These are phyloP conservation scores for Pluvialis apricaria DNA, from an alignment of 2,113 vertebrate species.

Conservation along the genomic window DNA sequence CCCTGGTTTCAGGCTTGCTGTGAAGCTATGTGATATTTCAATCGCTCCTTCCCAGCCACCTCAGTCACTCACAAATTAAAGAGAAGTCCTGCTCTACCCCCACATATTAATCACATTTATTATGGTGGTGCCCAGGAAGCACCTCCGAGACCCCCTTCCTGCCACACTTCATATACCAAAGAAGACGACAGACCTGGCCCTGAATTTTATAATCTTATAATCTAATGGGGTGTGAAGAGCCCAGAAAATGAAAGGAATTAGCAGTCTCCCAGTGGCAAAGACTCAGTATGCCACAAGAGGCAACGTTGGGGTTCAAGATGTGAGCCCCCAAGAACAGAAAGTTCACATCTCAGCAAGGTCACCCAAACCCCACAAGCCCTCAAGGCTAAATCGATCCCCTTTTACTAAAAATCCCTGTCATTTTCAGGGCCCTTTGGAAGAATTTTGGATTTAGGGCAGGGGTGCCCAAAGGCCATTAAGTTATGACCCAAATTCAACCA, in stretches of 20 bases:
- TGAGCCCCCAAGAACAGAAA: background rate
- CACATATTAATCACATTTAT: background rate
- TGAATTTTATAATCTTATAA: background rate
- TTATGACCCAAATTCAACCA: background rate
- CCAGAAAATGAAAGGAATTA: background rate
- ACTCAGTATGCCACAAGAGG: background rate
- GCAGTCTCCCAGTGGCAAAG: background rate
- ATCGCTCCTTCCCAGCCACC: background rate
- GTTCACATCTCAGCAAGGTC: background rate
- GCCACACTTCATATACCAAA: background rate
- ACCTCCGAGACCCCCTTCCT: background rate
- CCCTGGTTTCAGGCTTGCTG: background rate
- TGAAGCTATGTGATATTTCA: background rate
- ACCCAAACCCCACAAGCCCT: background rate
- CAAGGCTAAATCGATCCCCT: background rate
- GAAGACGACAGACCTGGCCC: background rate
- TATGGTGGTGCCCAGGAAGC: background rate
- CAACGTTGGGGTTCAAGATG: background rate
- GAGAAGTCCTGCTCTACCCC: rapidly evolving
- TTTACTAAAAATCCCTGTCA: background rate
- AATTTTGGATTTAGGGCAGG: background rate
- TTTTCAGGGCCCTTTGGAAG: background rate
- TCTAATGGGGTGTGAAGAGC: background rate
- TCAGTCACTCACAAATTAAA: background rate
- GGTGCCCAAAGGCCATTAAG: background rate